phyloP scores from a whole-genome alignment of 92 coral and sea anemone genomes.

The Nematostella vectensis region DNA sequence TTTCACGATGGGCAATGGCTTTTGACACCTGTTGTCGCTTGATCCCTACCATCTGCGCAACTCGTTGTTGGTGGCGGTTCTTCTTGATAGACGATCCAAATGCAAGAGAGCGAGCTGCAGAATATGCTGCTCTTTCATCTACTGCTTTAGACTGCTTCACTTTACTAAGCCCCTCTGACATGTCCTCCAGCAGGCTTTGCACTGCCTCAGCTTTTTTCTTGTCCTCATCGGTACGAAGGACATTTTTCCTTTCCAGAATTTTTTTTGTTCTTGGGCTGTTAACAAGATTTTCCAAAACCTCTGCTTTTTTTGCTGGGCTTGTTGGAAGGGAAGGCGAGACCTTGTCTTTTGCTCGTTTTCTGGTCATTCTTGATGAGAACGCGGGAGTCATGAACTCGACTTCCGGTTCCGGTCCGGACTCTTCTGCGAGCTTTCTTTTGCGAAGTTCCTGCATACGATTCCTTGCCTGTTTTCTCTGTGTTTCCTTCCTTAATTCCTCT shows the following conservation, averaged over 20 bases:
- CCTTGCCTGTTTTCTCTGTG: slow-evolving; percentile 9
- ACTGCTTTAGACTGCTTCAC: slow-evolving; percentile 7
- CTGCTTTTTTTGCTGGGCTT: slow-evolving; percentile 11
- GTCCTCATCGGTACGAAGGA: slow-evolving; percentile 8
- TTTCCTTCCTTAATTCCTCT: slow-evolving; percentile 22
- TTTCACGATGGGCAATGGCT: neutral
- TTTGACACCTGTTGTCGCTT: slow-evolving; percentile 21
- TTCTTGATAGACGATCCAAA: slow-evolving; percentile 14
- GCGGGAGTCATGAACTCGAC: slow-evolving; percentile 12
- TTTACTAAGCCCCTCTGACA: slow-evolving; percentile 7
- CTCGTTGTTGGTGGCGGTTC: slow-evolving; percentile 6
- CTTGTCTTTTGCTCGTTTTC: slow-evolving; percentile 13
- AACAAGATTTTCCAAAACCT: slow-evolving; percentile 5
- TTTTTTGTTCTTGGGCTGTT: slow-evolving; percentile 6
- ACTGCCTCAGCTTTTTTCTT: slow-evolving; percentile 5
- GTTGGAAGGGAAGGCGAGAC: slow-evolving; percentile 2
- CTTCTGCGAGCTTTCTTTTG: slow-evolving; percentile 10
- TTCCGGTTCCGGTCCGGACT: slow-evolving; percentile 15
- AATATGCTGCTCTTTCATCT: slow-evolving; percentile 18
- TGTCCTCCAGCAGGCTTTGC: slow-evolving; percentile 12
- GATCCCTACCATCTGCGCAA: slow-evolving; percentile 20
- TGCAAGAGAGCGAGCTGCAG: slow-evolving; percentile 12
- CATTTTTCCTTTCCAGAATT: slow-evolving; percentile 3
- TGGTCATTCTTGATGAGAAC: neutral
- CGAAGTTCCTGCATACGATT: slow-evolving; percentile 16